Base-by-base conservation (phyloP, 1,140 invertebrate species). In the Panulirus ornatus region DNA sequence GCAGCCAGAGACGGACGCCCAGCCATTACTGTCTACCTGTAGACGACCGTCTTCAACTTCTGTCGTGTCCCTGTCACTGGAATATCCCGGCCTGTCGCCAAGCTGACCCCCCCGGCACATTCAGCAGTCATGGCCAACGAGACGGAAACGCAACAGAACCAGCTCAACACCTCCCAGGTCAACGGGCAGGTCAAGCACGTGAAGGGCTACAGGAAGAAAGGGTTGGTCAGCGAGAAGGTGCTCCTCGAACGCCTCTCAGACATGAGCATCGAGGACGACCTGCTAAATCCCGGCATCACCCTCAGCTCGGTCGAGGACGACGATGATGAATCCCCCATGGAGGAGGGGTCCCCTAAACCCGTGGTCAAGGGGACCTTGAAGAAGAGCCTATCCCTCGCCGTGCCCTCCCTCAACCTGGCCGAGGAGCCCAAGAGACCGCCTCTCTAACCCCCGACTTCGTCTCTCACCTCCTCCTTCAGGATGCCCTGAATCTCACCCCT, bases 181-280 rank as follows among this genome's bases (percentile, higher is more conserved):
- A 79, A 89, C 63, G 88, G 84, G 36, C 71, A 88, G 81, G 88
- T 90, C 47, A 85, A 90, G 40, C 86, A 85, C 71, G 66, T 88
- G 19, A 92, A 92, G 85, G 91, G 91, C 75, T 92, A 92, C 90
- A 42, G 91, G 22, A 92, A 91, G 85, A 92, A 92, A 30, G 91
- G 91, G 1, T 82, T 92, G n/a, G 86, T 92, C 47, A 91, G 89
- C 66, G 91, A 92, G 58, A 92, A 92, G 75, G 89, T 92, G 47
- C 78, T 92, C 19, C 86, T 92, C 11, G 91, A 92, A 66, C 86
- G 91, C 1, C 91, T 92, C 73, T 92, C 91, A 22, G 91, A 92
- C 86, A 92, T 92, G 91, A 92, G 91, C 89, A 91, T 92, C 86
- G 91, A 92, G 73, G 91, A 92, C 73, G 90, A 85, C 83, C 58